Base-by-base conservation (phyloP, 2,113 vertebrate species). In the Spizaetus ornatus region DNA sequence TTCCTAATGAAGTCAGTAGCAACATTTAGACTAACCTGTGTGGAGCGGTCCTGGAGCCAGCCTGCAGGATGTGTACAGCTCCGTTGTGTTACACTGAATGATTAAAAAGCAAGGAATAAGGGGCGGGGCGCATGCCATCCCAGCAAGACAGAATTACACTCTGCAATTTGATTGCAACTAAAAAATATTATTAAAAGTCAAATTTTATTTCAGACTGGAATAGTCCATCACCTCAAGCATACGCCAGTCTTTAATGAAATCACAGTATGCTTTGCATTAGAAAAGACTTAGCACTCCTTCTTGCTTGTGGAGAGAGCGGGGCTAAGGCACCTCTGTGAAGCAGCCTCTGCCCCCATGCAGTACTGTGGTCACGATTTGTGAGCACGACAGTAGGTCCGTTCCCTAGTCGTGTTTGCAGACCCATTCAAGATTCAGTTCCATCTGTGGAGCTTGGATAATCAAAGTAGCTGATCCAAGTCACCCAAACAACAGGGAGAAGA, bases 61-160 rank as follows among this genome's bases (percentile, higher is more conserved):
- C 92, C 84, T 67, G 76, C 88, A 80, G 79, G 80, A 96, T 70
- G 50, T 81, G 78, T 93, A 84, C 94, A 56, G 71, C 82, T 92
- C 47, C 56, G 48, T 34, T 91, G 53, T 32, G 45, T 67, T 63
- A 73, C 42, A 20, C 2, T 0, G 6, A 80, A 50, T n/a, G 17
- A 71, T 69, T 59, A 36, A 76, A 78, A 91, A 58, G 52, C 29
- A 82, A 63, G 34, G 16, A 63, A 3, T 76, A 73, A 88, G 18
- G 19, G n/a, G 16, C 11, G 10, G 4, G 10, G 32, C 20, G 8
- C 19, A 62, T 62, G 43, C 23, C 48, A 69, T 73, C 58, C 40
- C 78, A 52, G n/a, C 13, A 56, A 70, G 66, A 43, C 16, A 80
- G 65, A 88, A 76, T 83, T 67, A 78, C 38, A 42, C 23, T 74